Base-by-base conservation (phyloP, 2,888 invertebrate species). In the Blastobasis adustella region DNA sequence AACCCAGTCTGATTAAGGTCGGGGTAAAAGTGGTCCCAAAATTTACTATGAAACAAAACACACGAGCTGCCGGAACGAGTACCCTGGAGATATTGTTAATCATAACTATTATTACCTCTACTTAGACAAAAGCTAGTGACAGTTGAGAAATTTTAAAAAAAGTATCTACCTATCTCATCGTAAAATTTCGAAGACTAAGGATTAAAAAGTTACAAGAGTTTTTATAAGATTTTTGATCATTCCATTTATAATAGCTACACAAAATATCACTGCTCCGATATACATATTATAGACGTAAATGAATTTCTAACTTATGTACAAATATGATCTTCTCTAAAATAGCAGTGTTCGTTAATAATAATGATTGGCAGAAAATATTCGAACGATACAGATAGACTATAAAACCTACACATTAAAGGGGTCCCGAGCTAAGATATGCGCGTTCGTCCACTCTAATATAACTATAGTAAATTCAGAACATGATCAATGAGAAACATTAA, bases 1-100 rank as follows among this genome's bases (percentile, higher is more conserved):
- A 65, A 67, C 66, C 67, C 66, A 66, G 65, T 60, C 62, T 63
- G 61, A 66, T 66, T 58, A 68, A 69, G 71, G 67, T 69, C 64
- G 69, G 73, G 74, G 71, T 67, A 73, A 71, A 73, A 81, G 75
- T 87, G 87, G 87, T 87, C 87, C 87, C 87, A 86, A 86, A 83
- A 82, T 85, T 82, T 82, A 83, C 75, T 84, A 85, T 83, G 83
- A 87, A 85, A 78, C 73, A 76, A 78, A 83, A 83, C 78, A 77
- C 74, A 71, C 23, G 23, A 75, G 73, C 76, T 42, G 71, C 76
- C 70, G 72, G 65, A 65, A 58, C 60, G 53, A 38, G 64, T 64
- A 59, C 65, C 65, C 66, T 64, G 63, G 62, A 66, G 64, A 65
- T 65, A 54, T 63, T 65, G 65, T 62, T 55, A 59, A 60, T 71